Conservation (phyloP, 2,888 invertebrate species). For the Drosophila borealis region DNA sequence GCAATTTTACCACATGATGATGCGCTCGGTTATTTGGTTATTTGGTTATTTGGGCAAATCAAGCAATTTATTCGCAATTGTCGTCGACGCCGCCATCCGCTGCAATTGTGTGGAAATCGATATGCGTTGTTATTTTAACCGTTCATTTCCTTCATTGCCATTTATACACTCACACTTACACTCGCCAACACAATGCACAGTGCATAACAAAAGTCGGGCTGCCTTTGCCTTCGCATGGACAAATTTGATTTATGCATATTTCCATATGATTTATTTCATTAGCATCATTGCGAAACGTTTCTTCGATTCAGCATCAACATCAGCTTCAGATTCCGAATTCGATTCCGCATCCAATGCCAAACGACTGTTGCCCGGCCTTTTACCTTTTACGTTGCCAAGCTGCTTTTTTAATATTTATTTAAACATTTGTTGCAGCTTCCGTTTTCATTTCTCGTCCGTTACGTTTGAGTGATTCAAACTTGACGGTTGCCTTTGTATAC, state of each 20-base stretch:
- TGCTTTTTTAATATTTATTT: conserved; percentile 77
- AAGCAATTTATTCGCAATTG: conserved; percentile 80
- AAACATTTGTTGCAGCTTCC: conserved; percentile 80
- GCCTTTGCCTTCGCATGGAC: conserved; percentile 38
- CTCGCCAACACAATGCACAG: conserved; percentile 35
- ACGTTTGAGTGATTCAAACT: conserved; percentile 79
- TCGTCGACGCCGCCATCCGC: conserved; percentile 61
- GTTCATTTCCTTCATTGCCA: conserved; percentile 75
- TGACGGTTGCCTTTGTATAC: conserved; percentile 80
- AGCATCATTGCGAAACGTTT: conserved; percentile 62
- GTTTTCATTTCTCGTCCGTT: conserved; percentile 79
- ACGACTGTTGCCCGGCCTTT: conserved; percentile 11
- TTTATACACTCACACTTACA: conserved; percentile 42
- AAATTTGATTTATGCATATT: conserved; percentile 79
- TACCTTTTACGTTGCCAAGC: conserved; percentile 51
- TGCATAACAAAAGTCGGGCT: conserved; percentile 29
- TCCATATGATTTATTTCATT: conserved; percentile 80
- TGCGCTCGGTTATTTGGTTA: conserved; percentile 78
- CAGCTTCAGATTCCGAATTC: conserved; percentile 3
- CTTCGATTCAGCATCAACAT: conserved; percentile 12
- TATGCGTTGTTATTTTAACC: conserved; percentile 80
- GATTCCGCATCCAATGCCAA: conserved; percentile 8
- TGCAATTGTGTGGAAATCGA: conserved; percentile 79
- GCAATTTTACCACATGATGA: conserved; percentile 79
- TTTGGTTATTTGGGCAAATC: conserved; percentile 79